Conservation (phyloP, 2,888 invertebrate species). For the Hydrotaea diabolus region DNA sequence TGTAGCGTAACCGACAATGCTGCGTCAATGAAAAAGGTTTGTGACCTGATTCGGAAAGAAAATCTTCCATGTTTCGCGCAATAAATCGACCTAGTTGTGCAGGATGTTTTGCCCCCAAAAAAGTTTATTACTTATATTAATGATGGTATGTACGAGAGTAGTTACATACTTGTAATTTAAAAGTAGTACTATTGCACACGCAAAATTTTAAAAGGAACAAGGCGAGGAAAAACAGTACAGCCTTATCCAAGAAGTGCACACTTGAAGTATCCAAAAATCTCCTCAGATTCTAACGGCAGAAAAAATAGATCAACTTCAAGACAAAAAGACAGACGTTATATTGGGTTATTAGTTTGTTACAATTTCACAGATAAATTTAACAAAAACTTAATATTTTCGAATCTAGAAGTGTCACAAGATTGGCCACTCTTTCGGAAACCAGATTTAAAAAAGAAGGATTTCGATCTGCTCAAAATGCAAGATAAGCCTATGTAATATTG, state of each 20-base stretch:
- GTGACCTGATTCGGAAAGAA: constrained; percentile 49
- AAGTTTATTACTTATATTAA: constrained; percentile 11
- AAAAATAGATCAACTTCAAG: constrained; percentile 48
- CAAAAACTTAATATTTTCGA: constrained; percentile 41
- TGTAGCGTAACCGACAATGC: constrained; percentile 54
- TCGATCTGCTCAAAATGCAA: constrained; percentile 22
- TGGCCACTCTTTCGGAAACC: constrained; percentile 41
- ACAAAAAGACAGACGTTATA: constrained; percentile 45
- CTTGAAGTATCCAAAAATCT: constrained; percentile 47
- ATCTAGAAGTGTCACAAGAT: constrained; percentile 37
- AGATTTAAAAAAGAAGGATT: constrained; percentile 55
- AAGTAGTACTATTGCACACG: constrained; percentile 46
- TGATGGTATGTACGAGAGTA: constrained; percentile 46
- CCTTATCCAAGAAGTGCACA: constrained; percentile 46
- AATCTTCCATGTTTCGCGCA: constrained; percentile 52
- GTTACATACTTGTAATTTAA: constrained; percentile 53
- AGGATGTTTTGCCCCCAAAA: constrained; percentile 42
- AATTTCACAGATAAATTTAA: constrained; percentile 44
- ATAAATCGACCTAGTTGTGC: constrained; percentile 47
- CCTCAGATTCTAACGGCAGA: constrained; percentile 51
- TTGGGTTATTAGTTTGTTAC: constrained; percentile 29
- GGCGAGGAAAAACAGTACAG: constrained; percentile 37
- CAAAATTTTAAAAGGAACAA: constrained; percentile 44
- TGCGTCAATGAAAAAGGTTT: constrained; percentile 58
- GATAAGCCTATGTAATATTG: constrained; percentile 28